Evolutionary conservation across 2,888 invertebrate species (phyloP).

Genomic region (Seira musarum): DNA sequence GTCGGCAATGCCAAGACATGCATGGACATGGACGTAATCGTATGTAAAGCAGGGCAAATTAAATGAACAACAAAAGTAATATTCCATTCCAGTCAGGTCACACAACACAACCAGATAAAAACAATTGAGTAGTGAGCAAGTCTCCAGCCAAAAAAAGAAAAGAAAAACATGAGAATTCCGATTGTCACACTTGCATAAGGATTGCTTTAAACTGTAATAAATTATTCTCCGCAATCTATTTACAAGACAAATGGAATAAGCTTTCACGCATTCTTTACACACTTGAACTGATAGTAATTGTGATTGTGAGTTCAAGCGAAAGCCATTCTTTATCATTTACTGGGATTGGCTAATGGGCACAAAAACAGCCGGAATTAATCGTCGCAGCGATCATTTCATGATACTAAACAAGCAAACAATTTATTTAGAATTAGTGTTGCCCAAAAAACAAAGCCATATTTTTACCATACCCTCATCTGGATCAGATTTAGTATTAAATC

Average conservation of each 20-base stretch:
- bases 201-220: conserved; percentile 58
- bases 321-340: conserved; percentile 61
- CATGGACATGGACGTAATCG: not conserved
- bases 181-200: conserved; percentile 38
- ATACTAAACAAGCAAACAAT: conserved; percentile 43
- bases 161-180: conserved; percentile 39
- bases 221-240: conserved; percentile 60
- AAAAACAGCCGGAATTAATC: conserved; percentile 60
- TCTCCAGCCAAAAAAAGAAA: conserved; percentile 22
- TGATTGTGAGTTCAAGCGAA: no score
- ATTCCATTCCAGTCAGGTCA: conserved; percentile 31
- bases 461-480: no score
- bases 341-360: conserved; percentile 60
- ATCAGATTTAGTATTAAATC: not conserved
- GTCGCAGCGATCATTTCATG: conserved; percentile 43
- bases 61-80: conserved; percentile 38
- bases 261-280: conserved; percentile 45
- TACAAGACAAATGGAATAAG: conserved; percentile 58
- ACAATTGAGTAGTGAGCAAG: conserved; percentile 16
- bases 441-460: no score
- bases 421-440: no score
- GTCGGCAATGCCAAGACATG: not conserved
- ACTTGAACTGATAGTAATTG: no score
- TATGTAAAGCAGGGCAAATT: conserved; percentile 18
- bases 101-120: conserved; percentile 45